Conservation (phyloP, 2,113 vertebrate genomes). For the Orientallactaga bullata region DNA sequence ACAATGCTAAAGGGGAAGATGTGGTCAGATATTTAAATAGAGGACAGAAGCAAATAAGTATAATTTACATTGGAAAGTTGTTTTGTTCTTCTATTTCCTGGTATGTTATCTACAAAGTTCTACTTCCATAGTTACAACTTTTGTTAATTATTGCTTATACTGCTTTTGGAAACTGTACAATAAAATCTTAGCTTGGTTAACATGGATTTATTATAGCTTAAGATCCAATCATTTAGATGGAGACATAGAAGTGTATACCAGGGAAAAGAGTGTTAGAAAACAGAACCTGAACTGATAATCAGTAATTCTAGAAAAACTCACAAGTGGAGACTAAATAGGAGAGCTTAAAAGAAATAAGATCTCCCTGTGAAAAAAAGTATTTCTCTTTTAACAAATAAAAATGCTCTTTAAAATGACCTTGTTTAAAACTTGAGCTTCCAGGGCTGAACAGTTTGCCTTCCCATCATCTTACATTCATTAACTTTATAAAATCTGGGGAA, state of each 20-base stretch:
- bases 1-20: neutral
- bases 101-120: neutral
- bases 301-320: constrained; percentile 83
- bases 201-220: constrained; percentile 30
- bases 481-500: constrained; percentile 59
- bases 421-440: constrained; percentile 67
- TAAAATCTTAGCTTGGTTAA: constrained; percentile 35
- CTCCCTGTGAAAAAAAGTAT: constrained; percentile 85
- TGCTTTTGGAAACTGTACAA: neutral
- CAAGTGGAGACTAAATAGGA: constrained; percentile 75
- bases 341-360: constrained; percentile 87
- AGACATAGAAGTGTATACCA: constrained; percentile 44
- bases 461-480: constrained; percentile 62
- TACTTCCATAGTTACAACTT: neutral
- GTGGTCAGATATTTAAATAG: neutral
- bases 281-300: constrained; percentile 74
- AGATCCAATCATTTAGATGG: constrained; percentile 66
- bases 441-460: constrained; percentile 24
- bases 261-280: constrained; percentile 71
- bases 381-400: constrained; percentile 78
- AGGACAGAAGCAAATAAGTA: neutral
- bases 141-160: neutral
- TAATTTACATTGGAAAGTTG: constrained; percentile 14
- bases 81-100: neutral
- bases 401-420: constrained; percentile 73